Base-by-base conservation (phyloP, 2,888 invertebrate species). In the Gerris lacustris region DNA sequence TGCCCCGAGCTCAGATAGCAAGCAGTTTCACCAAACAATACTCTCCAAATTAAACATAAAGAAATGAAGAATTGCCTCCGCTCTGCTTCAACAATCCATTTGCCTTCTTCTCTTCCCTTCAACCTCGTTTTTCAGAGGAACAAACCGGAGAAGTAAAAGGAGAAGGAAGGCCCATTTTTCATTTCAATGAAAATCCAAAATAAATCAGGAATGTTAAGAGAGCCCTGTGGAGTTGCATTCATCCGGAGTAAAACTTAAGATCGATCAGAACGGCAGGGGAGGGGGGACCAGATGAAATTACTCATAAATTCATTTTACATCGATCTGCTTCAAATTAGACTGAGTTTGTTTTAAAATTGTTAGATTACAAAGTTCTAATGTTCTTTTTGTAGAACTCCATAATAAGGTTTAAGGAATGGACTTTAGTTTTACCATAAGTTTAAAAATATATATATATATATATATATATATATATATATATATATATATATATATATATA, bases 401-500 rank as follows among this genome's bases (percentile, higher is more conserved):
- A n/a, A n/a, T n/a, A n/a, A n/a, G n/a, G n/a, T n/a, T n/a, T n/a
- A n/a, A n/a, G n/a, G n/a, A n/a, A n/a, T n/a, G n/a, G n/a, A n/a
- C n/a, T 47, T 7, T 47, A 47, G 6, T 47, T 47, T 47, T 47
- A 47, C 47, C 47, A 7, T 47, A 7, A 47, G 7, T 11, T 7
- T 47, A 7, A 7, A 47, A 7, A 47, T 47, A 47, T 47, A 47
- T 47, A 47, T 47, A 47, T 47, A 47, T 47, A 47, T 47, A 47
- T 47, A 47, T 47, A 47, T 47, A 47, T 47, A 47, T 47, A 47
- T 47, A 47, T 47, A 47, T 47, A 47, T 47, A 47, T 47, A 47
- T 47, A 47, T 47, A 47, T 47, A 47, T 47, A 47, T 47, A 47
- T 47, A 47, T 47, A 47, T 47, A 47, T 47, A 47, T 47, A 47